Evolutionary conservation across 2,888 invertebrate species (phyloP).

Genomic region (Leucozona laternaria): DNA sequence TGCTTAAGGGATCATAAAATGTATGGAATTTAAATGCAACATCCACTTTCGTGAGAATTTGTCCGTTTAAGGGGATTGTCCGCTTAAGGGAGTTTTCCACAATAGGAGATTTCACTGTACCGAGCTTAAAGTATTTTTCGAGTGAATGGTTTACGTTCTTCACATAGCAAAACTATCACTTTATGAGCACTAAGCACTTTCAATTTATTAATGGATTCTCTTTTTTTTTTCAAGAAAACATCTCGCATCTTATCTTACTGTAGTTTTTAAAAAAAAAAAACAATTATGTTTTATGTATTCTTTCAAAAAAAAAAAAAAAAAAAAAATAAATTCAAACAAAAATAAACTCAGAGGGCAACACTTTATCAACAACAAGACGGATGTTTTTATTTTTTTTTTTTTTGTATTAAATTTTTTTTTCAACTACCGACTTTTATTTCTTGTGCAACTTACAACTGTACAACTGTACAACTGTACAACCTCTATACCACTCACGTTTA

Average conservation of each 20-base stretch:
- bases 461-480: not conserved
- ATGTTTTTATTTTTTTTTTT: slow-evolving; percentile 4
- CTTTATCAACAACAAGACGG: slow-evolving; percentile 10
- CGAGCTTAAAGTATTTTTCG: not conserved
- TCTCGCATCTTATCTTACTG: not conserved
- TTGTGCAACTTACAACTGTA: not conserved
- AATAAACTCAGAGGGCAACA: slow-evolving; percentile 14
- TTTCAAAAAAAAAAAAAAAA: not conserved
- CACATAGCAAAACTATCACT: not conserved
- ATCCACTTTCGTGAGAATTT: too few species aligned
- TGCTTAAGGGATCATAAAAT: too few species aligned
- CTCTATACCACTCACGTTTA: slow-evolving; percentile 19
- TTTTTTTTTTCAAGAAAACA: not conserved
- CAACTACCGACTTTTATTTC: not conserved
- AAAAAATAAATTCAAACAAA: not conserved
- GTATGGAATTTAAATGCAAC: too few species aligned
- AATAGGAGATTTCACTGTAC: too few species aligned
- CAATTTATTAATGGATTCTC: not conserved
- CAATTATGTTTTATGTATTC: slow-evolving; percentile 5
- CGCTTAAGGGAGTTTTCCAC: too few species aligned
- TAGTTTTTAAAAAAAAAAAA: not conserved
- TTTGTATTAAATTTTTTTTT: not conserved
- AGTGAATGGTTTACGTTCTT: not conserved
- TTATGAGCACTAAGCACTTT: not conserved
- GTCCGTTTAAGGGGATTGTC: too few species aligned